Evolutionary conservation across 2,113 vertebrate genomes (phyloP).

Genomic region (Solea senegalensis): DNA sequence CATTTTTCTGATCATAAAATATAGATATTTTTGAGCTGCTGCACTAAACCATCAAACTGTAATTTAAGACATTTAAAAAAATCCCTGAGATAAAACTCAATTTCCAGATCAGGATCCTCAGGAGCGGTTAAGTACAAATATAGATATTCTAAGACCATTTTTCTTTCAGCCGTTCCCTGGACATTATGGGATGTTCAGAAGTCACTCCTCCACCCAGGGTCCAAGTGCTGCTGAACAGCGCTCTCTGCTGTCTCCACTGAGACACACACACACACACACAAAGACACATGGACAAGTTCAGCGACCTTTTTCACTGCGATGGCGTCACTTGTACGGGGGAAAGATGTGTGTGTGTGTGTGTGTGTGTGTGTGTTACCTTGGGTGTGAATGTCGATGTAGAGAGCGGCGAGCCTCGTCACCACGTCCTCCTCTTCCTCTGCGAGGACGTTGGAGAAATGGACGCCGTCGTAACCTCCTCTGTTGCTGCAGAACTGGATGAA

Average conservation of each 20-base stretch:
- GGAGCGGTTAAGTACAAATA: no score
- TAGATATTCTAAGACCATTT: no score
- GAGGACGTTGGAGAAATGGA: background rate
- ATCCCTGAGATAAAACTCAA: background rate
- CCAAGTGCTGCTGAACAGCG: slow-evolving; percentile 59
- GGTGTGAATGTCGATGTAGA: background rate
- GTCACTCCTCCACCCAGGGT: slow-evolving; percentile 81
- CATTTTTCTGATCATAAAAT: background rate
- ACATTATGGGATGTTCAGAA: slow-evolving; percentile 35
- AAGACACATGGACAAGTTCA: background rate
- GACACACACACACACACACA: background rate
- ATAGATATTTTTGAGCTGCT: background rate
- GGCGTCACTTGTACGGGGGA: no score
- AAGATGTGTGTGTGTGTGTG: background rate
- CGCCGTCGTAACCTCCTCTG: slow-evolving; percentile 68
- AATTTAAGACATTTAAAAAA: no score
- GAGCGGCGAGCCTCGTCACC: background rate
- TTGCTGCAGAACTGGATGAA: slow-evolving; percentile 88
- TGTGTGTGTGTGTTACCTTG: background rate
- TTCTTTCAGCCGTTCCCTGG: no score
- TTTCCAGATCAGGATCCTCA: no score
- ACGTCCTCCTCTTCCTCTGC: background rate
- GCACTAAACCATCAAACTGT: no score
- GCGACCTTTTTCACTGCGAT: background rate
- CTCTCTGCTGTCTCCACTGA: slow-evolving; percentile 42